Evolutionary conservation across 2,888 invertebrate genomes (phyloP).

Genomic region (Strigamia maritima): DNA sequence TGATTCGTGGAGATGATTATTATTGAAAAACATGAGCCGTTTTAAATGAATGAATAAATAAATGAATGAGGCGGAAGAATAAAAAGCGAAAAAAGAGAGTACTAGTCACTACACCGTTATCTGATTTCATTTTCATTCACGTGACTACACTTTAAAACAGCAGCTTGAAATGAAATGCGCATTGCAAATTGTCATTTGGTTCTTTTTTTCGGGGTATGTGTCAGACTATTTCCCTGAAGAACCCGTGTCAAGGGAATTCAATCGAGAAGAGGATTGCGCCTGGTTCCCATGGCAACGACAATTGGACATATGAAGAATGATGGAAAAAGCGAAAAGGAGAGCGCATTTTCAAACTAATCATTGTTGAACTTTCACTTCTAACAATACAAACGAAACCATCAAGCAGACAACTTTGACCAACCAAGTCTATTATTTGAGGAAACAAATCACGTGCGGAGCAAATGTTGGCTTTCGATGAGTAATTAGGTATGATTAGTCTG

Average conservation of each 20-base stretch:
- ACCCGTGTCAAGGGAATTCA: slow-evolving; percentile 20
- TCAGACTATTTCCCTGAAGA: slow-evolving; percentile 25
- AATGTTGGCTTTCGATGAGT: not conserved
- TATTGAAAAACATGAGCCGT: not conserved
- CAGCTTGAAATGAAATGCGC: not conserved
- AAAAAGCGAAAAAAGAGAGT: not conserved
- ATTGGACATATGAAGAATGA: slow-evolving; percentile 32
- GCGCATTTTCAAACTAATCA: slow-evolving; percentile 17
- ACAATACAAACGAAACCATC: not conserved
- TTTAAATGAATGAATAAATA: not conserved
- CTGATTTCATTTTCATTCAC: not conserved
- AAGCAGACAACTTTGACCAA: not conserved
- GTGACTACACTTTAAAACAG: not conserved
- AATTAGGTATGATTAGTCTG: slow-evolving; percentile 14
- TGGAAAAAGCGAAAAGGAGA: not conserved
- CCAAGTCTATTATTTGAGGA: not conserved
- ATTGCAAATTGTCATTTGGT: slow-evolving; percentile 28
- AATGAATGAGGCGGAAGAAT: not conserved
- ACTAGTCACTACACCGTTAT: not conserved
- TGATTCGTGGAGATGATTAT: not conserved
- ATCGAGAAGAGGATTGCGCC: slow-evolving; percentile 21
- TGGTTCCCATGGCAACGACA: slow-evolving; percentile 24
- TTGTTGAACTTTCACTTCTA: not conserved
- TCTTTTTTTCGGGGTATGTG: slow-evolving; percentile 25
- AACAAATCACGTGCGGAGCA: slow-evolving; percentile 9